These are phyloP conservation scores for Megaceryle alcyon DNA, from an alignment of 2,797 vertebrate species.

Conservation along the genomic window DNA sequence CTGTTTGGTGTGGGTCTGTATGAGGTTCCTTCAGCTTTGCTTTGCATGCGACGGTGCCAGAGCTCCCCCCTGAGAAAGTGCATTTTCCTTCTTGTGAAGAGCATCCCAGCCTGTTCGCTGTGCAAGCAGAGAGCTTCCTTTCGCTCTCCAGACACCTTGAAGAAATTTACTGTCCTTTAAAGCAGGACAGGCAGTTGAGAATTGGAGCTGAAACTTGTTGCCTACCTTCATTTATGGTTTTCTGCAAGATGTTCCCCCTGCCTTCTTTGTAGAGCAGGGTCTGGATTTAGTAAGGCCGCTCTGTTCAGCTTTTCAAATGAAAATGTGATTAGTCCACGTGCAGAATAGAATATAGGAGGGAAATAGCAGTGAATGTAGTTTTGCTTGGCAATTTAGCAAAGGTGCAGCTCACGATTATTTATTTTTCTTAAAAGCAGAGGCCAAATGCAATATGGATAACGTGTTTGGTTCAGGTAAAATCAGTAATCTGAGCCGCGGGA, in stretches of 20 bases:
- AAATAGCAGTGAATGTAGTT: neutral
- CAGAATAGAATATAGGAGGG: neutral
- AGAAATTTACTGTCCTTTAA: neutral
- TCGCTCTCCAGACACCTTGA: neutral
- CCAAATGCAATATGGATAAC: neutral
- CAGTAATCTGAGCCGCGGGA: neutral
- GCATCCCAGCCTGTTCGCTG: neutral
- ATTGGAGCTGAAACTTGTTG: neutral
- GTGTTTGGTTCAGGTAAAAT: neutral
- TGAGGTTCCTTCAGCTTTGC: neutral
- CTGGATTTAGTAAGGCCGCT: neutral
- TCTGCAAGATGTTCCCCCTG: neutral
- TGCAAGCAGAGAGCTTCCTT: neutral
- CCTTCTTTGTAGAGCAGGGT: neutral
- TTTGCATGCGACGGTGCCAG: neutral
- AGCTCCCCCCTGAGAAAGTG: neutral
- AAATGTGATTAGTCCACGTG: neutral
- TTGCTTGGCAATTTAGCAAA: neutral
- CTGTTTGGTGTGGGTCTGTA: neutral
- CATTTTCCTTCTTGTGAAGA: neutral
- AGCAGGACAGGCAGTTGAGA: neutral
- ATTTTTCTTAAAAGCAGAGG: neutral
- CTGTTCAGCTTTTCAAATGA: neutral
- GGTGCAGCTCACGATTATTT: neutral
- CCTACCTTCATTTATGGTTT: neutral